These are phyloP conservation scores for Apostichopus parvimensis DNA, from an alignment of 35 echinoderm and acorn worm species.

Conservation along the genomic window DNA sequence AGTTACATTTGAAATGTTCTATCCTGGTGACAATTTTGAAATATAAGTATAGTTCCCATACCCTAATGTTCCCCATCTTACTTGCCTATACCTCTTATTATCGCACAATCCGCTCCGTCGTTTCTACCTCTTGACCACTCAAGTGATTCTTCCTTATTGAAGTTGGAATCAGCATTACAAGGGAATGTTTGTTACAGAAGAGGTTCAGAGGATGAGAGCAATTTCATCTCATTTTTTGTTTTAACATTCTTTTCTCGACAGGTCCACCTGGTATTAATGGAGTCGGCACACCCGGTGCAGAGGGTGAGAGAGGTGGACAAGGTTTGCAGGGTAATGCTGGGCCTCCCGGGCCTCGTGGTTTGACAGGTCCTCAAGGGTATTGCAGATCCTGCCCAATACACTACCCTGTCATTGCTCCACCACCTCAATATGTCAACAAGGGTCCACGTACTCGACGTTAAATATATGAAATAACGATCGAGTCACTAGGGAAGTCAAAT, in stretches of 20 bases:
- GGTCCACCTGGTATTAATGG: constrained; percentile 44
- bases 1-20: background rate
- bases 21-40: background rate
- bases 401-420: constrained; percentile 33
- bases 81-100: too few relatives aligned
- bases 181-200: too few relatives aligned
- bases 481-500: background rate
- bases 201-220: background rate
- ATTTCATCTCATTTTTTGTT: background rate
- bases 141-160: too few relatives aligned
- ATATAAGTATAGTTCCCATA: background rate
- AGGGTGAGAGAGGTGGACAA: constrained; percentile 19
- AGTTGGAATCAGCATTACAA: too few relatives aligned
- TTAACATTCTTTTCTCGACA: background rate
- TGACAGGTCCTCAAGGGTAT: constrained; percentile 42
- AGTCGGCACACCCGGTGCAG: constrained; percentile 30
- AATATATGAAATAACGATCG: background rate
- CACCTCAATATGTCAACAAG: constrained; percentile 45
- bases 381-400: constrained; percentile 34
- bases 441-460: constrained; percentile 48
- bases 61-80: too few relatives aligned
- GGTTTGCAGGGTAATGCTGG: constrained; percentile 26
- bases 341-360: constrained; percentile 17
- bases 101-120: too few relatives aligned
- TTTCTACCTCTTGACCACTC: too few relatives aligned